Conservation (phyloP, 2,797 vertebrate species). For the Momotus momota region DNA sequence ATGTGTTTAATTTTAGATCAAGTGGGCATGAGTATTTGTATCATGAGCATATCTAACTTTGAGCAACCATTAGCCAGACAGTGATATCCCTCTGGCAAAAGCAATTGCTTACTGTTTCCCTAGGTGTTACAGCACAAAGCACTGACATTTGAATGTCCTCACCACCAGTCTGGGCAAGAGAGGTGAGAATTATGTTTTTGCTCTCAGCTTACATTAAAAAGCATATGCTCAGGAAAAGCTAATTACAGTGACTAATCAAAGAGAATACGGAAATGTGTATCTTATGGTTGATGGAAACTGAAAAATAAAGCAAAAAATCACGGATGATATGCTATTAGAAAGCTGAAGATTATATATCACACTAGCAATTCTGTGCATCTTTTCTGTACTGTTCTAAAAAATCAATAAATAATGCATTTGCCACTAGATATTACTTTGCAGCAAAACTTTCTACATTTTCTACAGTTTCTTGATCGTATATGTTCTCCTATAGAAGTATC, state of each 20-base stretch:
- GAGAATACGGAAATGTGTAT: background rate
- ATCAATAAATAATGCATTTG: background rate
- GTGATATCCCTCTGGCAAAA: background rate
- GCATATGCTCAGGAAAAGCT: background rate
- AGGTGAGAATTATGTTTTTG: background rate
- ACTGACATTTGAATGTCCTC: background rate
- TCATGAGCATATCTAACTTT: background rate
- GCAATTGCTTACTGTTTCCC: background rate
- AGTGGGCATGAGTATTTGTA: background rate
- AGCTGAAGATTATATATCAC: background rate
- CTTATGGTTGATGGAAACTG: background rate
- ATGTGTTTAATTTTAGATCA: background rate
- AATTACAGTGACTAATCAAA: background rate
- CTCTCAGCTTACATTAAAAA: background rate
- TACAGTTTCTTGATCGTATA: background rate
- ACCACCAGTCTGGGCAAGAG: background rate
- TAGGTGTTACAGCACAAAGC: background rate
- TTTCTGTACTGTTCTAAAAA: background rate
- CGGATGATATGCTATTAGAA: background rate
- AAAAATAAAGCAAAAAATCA: background rate
- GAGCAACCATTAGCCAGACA: background rate
- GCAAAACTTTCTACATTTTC: background rate
- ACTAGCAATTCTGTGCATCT: background rate
- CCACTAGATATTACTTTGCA: background rate
- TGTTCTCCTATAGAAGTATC: background rate